Conservation (phyloP, 2,113 vertebrate species). For the Piaya cayana region DNA sequence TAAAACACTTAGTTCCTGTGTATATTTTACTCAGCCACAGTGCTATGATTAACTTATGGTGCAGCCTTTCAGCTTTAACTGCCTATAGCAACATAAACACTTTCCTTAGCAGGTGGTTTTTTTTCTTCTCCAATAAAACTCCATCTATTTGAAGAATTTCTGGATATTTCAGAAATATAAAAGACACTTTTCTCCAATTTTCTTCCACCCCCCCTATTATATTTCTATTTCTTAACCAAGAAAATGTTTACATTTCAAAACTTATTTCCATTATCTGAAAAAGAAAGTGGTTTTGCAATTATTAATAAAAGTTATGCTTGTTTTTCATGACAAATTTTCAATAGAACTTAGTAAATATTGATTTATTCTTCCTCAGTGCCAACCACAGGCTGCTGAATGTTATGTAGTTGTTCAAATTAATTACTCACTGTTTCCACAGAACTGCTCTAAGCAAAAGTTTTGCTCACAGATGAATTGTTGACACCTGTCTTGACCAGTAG, state of each 20-base stretch:
- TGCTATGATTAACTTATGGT: not conserved
- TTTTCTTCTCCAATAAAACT: not conserved
- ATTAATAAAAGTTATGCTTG: not conserved
- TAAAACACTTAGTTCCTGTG: not conserved
- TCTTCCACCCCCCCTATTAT: not conserved
- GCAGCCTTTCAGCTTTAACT: not conserved
- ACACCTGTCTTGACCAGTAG: not conserved
- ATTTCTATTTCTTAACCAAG: not conserved
- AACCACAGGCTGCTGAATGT: not conserved
- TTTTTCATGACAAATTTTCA: not conserved
- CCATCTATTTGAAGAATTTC: not conserved
- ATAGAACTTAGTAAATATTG: not conserved
- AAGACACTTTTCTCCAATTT: accelerated
- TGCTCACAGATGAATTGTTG: not conserved
- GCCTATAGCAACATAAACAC: not conserved
- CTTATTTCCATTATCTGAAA: not conserved
- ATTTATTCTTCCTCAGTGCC: not conserved
- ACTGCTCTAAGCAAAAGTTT: not conserved
- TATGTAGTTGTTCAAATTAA: not conserved
- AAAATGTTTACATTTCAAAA: not conserved
- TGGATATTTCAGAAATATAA: not conserved
- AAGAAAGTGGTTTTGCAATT: not conserved
- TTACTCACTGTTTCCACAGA: not conserved
- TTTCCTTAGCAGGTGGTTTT: not conserved
- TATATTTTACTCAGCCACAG: not conserved